These are phyloP conservation scores for Betta splendens DNA, from an alignment of 2,797 vertebrate species.

Conservation along the genomic window DNA sequence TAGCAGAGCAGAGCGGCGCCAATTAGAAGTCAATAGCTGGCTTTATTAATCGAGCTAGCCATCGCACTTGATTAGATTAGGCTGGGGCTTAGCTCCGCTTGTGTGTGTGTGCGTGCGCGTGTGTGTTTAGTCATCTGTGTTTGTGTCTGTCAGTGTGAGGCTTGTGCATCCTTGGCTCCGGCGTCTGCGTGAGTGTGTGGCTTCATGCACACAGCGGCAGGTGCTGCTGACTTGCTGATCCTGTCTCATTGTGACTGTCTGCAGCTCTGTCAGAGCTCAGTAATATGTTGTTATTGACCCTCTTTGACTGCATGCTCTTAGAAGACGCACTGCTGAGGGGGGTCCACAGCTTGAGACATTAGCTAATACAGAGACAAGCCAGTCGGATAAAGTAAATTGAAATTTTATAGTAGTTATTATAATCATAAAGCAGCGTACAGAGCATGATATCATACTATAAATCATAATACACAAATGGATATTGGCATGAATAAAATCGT, in stretches of 20 bases:
- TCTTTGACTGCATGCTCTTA: slow-evolving; percentile 66
- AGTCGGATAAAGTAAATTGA: slow-evolving; percentile 60
- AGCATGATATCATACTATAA: slow-evolving; percentile 26
- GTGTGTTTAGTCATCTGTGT: slow-evolving; percentile 62
- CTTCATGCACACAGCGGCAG: slow-evolving; percentile 62
- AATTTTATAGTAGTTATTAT: slow-evolving; percentile 53
- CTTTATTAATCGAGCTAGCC: slow-evolving; percentile 90
- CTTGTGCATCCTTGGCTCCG: slow-evolving; percentile 44
- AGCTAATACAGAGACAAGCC: slow-evolving; percentile 54
- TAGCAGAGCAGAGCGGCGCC: slow-evolving; percentile 88
- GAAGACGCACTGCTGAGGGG: slow-evolving; percentile 47
- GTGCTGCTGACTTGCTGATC: slow-evolving; percentile 84
- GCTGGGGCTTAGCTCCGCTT: slow-evolving; percentile 64
- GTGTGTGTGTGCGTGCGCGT: slow-evolving; percentile 47
- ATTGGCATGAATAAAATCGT: slow-evolving; percentile 22
- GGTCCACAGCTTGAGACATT: slow-evolving; percentile 39
- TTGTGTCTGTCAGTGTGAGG: slow-evolving; percentile 55
- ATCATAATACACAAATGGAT: slow-evolving; percentile 28
- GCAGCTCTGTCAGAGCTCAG: slow-evolving; percentile 76
- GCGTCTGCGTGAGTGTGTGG: slow-evolving; percentile 14
- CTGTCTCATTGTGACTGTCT: slow-evolving; percentile 82
- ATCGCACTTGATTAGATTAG: slow-evolving; percentile 88
- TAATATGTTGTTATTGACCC: slow-evolving; percentile 83
- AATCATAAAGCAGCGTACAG: slow-evolving; percentile 46
- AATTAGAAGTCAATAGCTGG: slow-evolving; percentile 90